Conservation (phyloP, 2,797 vertebrate species). For the Crax fasciolata region DNA sequence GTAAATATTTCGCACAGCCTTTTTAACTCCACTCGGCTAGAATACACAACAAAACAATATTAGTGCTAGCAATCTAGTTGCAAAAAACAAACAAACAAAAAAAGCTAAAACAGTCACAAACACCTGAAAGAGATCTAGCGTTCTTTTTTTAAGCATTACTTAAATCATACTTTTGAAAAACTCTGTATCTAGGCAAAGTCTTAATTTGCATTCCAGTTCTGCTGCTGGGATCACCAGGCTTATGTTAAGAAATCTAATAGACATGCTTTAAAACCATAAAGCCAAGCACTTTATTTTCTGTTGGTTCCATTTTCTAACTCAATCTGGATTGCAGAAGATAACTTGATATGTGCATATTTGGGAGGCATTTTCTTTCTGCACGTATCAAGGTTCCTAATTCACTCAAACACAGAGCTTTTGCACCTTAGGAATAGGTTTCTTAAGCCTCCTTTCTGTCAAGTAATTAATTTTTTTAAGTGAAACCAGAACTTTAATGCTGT, state of each 20-base stretch:
- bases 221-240: neutral
- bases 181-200: neutral
- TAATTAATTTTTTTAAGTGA: neutral
- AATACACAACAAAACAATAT: conserved; percentile 24
- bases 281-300: neutral
- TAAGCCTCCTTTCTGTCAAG: neutral
- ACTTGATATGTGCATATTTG: neutral
- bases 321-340: neutral
- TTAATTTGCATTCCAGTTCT: neutral
- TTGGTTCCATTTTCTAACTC: neutral
- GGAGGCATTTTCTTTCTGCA: neutral
- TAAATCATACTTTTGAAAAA: neutral
- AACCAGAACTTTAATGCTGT: neutral
- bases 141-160: neutral
- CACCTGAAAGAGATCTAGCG: neutral
- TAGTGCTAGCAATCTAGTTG: neutral
- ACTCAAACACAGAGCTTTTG: fast-evolving
- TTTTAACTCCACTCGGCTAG: conserved; percentile 95
- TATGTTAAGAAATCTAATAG: neutral
- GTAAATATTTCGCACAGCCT: conserved; percentile 98
- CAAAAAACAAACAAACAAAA: neutral
- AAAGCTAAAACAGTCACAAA: neutral
- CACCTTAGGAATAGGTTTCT: neutral
- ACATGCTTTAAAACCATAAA: fast-evolving
- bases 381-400: neutral